Conservation (phyloP, 2,888 invertebrate genomes). For the Macrosoma leucophasiata region DNA sequence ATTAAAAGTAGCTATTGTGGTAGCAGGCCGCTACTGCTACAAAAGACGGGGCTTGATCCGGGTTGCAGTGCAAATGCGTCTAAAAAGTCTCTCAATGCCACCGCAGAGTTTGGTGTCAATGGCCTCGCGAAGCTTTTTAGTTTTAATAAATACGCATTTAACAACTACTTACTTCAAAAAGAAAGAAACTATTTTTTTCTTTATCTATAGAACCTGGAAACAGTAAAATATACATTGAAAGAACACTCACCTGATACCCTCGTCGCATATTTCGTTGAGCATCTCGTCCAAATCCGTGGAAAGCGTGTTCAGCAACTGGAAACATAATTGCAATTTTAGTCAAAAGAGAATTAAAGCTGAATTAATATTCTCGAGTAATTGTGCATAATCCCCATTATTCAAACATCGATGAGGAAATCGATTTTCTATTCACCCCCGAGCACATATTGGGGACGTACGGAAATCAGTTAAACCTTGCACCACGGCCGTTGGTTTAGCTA, state of each 20-base stretch:
- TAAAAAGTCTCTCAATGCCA: too few species aligned
- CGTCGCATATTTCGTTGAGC: constrained; percentile 87
- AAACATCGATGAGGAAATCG: constrained; percentile 40
- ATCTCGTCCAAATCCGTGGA: constrained; percentile 91
- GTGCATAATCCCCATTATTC: constrained; percentile 42
- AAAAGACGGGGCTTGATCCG: too few species aligned
- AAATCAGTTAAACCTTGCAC: constrained; percentile 70
- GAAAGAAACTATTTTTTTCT: too few species aligned
- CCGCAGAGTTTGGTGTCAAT: too few species aligned
- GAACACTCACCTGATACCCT: constrained; percentile 43
- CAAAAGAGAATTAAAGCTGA: constrained; percentile 25
- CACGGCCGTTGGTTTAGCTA: constrained; percentile 41
- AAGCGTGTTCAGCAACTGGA: constrained; percentile 86
- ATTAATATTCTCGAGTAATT: constrained; percentile 39
- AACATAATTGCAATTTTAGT: constrained; percentile 31
- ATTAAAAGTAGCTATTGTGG: too few species aligned
- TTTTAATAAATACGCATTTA: too few species aligned
- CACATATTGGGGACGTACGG: constrained; percentile 62
- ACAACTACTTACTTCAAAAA: too few species aligned
- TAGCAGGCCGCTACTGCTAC: too few species aligned
- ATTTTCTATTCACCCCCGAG: constrained; percentile 50
- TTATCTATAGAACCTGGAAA: neutral
- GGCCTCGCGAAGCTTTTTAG: too few species aligned
- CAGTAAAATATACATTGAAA: neutral
- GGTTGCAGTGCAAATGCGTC: too few species aligned